Percentiles rank a stretch among this genome's conserved stretches.
Conservation (phyloP, 2,888 invertebrate genomes). For the Tiliacea aurago region DNA sequence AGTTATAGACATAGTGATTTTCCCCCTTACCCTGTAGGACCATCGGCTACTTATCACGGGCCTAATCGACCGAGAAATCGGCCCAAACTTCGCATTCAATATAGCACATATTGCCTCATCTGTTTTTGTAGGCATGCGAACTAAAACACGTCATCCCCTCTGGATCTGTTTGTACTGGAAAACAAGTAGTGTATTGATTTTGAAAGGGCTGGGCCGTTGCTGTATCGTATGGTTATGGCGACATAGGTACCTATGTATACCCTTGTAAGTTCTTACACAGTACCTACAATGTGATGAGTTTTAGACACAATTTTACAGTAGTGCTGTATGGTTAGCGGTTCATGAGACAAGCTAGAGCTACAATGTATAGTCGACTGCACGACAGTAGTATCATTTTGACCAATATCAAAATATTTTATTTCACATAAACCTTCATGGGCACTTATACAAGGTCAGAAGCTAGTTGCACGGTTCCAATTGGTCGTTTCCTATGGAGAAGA, state of each 20-base stretch:
- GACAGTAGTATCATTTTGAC: too few relatives aligned
- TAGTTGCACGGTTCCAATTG: too few relatives aligned
- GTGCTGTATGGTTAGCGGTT: not conserved
- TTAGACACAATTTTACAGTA: not conserved
- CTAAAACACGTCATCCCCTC: constrained; percentile 41
- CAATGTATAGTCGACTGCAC: too few relatives aligned
- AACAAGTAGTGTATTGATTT: constrained; percentile 50
- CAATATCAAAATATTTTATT: too few relatives aligned
- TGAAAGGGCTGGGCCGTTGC: constrained; percentile 28
- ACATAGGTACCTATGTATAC: not conserved
- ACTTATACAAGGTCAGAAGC: too few relatives aligned
- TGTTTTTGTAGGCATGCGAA: constrained; percentile 23
- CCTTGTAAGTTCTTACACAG: not conserved
- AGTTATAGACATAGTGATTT: constrained; percentile 27
- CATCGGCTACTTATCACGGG: constrained; percentile 73
- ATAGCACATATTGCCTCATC: constrained; percentile 19
- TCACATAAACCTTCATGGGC: too few relatives aligned
- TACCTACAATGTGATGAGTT: not conserved
- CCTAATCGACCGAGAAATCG: constrained; percentile 74
- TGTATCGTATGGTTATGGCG: not conserved
- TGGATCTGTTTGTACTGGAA: constrained; percentile 24
- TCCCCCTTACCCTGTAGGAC: constrained; percentile 30
- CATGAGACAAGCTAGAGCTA: not conserved
- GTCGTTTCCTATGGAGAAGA: too few relatives aligned
- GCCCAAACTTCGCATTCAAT: constrained; percentile 32